Evolutionary conservation across 1,140 invertebrate species (phyloP).

Genomic region (Sogatella furcifera): DNA sequence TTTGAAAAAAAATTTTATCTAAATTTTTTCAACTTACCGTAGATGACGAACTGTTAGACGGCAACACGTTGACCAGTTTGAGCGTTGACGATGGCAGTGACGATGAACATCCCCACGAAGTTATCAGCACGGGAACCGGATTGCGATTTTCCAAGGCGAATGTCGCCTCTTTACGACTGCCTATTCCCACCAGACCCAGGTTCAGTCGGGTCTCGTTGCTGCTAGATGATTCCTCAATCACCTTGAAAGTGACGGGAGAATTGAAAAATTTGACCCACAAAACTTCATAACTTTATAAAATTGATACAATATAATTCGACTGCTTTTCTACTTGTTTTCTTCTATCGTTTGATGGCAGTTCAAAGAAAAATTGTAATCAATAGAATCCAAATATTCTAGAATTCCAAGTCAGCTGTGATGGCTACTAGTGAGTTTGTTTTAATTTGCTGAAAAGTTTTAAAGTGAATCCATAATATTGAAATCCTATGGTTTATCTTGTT

Average conservation of each 20-base stretch:
- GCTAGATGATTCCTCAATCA: background rate
- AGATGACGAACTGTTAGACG: conserved; percentile 27
- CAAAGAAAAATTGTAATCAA: no score
- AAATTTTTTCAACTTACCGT: no score
- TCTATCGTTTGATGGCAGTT: no score
- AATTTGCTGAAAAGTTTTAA: no score
- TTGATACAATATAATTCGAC: background rate
- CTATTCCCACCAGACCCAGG: conserved; percentile 62
- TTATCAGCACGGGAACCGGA: conserved; percentile 56
- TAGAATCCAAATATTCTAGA: no score
- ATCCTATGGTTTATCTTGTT: no score
- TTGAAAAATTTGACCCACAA: conserved; percentile 12
- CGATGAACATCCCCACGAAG: conserved; percentile 43
- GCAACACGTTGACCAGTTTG: conserved; percentile 52
- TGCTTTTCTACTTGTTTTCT: no score
- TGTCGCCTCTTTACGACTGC: conserved; percentile 50
- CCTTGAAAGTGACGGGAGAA: conserved; percentile 6
- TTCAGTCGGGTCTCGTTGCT: conserved; percentile 38
- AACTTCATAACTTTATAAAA: no score
- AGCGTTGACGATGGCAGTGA: conserved; percentile 54
- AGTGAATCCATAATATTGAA: no score
- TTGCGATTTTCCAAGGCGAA: conserved; percentile 68
- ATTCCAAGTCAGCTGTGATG: no score
- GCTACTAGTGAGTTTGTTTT: no score
- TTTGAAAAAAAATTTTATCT: no score